Base-by-base conservation (phyloP, 2,113 vertebrate species). In the Corydoras maculifer region DNA sequence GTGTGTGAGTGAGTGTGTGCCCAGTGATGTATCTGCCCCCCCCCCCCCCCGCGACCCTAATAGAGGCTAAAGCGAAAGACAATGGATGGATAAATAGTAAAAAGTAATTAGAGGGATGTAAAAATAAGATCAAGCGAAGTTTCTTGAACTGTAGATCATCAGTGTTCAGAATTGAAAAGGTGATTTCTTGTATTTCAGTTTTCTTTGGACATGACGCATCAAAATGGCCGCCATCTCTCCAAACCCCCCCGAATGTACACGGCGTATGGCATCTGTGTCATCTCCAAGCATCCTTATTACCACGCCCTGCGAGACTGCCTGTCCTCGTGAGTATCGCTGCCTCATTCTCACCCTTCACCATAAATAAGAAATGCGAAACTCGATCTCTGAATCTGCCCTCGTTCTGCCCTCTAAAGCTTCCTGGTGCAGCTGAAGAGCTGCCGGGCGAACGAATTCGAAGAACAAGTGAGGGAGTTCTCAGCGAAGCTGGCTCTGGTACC, bases 211-310 rank as follows among this genome's bases (percentile, higher is more conserved):
- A 85, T 80, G 11, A 72, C 77, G 11, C 77, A 87, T 69, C 90
- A 83, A 2, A 93, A 92, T 0, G 92, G 91, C 10, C 85, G 73
- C 1, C 77, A 90, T 82, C 59, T 77, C 0, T 62, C 77, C 8
- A 87, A 89, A 65, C 3, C 66, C 0, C 76, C 79, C 0, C 75
- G 84, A n/a, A 86, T 87, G 66, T 98, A 88, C 4, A 65, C 90
- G 4, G 90, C 93, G 0, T 91, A 87, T 0, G 91, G 91, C 0
- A 82, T 98, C 70, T 99, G 97, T 49, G 79, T 99, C 72, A 91
- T 98, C 83, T 99, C 97, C 65, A 93, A 93, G 78, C 92, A 93
- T 29, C 95, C 96, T 0, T 99, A 98, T 77, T 99, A 94, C 86
- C 94, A 83, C 3, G 92, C 94, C 14, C 88, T 99, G 73, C 93